phyloP scores from a whole-genome alignment of 2,797 vertebrate genomes.

The Naso thynnoides region DNA sequence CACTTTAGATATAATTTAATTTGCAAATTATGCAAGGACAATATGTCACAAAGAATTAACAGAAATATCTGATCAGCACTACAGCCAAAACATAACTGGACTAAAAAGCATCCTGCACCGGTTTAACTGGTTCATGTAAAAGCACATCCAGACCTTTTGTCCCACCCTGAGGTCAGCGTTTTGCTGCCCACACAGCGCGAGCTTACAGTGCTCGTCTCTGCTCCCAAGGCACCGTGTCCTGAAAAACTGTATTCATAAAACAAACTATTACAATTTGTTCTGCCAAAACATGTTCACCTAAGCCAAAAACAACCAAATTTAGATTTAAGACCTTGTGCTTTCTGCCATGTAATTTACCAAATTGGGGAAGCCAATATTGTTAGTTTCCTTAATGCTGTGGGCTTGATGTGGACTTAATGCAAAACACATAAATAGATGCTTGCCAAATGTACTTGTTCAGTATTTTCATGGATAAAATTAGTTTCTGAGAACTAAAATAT shows the following conservation, averaged over 20 bases:
- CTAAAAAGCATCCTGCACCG: slow-evolving; percentile 2
- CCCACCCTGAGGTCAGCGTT: slow-evolving; percentile 51
- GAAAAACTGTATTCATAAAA: slow-evolving; percentile 72
- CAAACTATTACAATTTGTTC: slow-evolving; percentile 81
- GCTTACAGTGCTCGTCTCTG: slow-evolving; percentile 55
- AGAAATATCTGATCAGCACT: slow-evolving; percentile 2
- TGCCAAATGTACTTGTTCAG: slow-evolving; percentile 55
- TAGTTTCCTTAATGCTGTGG: slow-evolving; percentile 40
- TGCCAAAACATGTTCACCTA: slow-evolving; percentile 76
- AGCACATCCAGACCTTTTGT: slow-evolving; percentile 47
- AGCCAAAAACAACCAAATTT: slow-evolving; percentile 77
- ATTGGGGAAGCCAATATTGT: slow-evolving; percentile 64
- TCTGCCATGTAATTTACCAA: slow-evolving; percentile 71
- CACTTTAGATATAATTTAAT: not conserved
- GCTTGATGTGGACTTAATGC: slow-evolving; percentile 44
- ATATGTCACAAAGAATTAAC: not conserved
- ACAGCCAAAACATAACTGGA: not conserved
- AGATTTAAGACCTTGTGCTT: slow-evolving; percentile 70
- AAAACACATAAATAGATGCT: slow-evolving; percentile 58
- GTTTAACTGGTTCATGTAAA: slow-evolving; percentile 33
- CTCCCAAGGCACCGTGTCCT: slow-evolving; percentile 69
- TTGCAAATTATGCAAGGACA: not conserved
- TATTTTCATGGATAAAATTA: slow-evolving; percentile 60
- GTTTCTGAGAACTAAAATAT: slow-evolving; percentile 51
- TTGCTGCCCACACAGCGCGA: slow-evolving; percentile 63